Conservation (phyloP, 2,113 vertebrate species). For the Ammodytes dubius region DNA sequence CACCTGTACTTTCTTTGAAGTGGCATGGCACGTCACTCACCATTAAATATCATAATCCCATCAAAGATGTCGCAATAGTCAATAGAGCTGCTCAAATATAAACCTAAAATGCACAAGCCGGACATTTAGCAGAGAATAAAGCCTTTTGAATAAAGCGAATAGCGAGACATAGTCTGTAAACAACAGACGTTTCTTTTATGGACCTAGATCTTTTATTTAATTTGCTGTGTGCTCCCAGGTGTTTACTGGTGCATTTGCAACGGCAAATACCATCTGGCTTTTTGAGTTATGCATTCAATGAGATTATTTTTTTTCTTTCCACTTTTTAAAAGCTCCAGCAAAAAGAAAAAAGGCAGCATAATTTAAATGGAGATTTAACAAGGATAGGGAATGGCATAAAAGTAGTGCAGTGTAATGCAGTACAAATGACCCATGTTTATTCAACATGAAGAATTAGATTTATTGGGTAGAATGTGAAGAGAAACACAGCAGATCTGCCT, state of each 20-base stretch:
- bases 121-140: background rate
- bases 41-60: background rate
- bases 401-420: background rate
- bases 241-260: slow-evolving; percentile 1
- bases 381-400: background rate
- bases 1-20: too few species aligned
- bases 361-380: background rate
- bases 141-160: background rate
- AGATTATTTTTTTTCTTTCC: background rate
- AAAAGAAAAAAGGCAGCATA: background rate
- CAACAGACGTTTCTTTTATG: background rate
- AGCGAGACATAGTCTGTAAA: background rate
- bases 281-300: background rate
- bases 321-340: background rate
- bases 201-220: background rate
- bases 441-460: background rate
- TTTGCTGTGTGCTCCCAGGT: slow-evolving; percentile 1
- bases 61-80: background rate
- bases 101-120: background rate
- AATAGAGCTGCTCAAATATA: background rate
- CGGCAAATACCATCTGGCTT: slow-evolving; percentile 7
- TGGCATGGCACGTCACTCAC: background rate
- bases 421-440: background rate
- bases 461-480: background rate
- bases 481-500: background rate